Conservation (phyloP, 2,888 invertebrate species). For the Tridacna gigas region DNA sequence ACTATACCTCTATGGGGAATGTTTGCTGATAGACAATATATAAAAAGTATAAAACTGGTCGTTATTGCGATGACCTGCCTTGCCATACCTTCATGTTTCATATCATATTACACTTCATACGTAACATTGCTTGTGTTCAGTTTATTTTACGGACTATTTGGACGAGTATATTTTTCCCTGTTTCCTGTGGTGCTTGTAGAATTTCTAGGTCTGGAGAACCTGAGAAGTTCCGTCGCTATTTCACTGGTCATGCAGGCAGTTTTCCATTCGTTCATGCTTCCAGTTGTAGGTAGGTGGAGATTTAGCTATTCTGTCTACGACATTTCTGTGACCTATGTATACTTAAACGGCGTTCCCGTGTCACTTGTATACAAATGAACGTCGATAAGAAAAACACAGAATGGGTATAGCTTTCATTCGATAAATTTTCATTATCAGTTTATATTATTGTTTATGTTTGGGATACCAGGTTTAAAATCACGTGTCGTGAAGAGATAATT, state of each 20-base stretch:
- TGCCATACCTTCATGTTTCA: constrained; percentile 36
- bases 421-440: too few relatives aligned
- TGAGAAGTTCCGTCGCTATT: constrained; percentile 66
- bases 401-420: too few relatives aligned
- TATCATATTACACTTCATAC: constrained; percentile 56
- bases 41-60: constrained; percentile 50
- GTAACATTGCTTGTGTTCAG: constrained; percentile 58
- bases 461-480: too few relatives aligned
- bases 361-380: too few relatives aligned
- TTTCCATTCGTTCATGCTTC: constrained; percentile 51
- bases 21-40: constrained; percentile 51
- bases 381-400: too few relatives aligned
- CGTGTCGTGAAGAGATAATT: too few relatives aligned
- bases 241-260: constrained; percentile 58
- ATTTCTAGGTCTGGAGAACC: constrained; percentile 68
- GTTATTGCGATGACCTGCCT: constrained; percentile 35
- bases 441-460: too few relatives aligned
- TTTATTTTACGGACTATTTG: constrained; percentile 65
- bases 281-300: constrained; percentile 68
- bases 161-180: constrained; percentile 66
- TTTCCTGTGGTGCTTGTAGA: constrained; percentile 67
- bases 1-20: constrained; percentile 51
- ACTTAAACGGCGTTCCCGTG: too few relatives aligned
- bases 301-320: too few relatives aligned
- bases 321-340: too few relatives aligned